Evolutionary conservation across 2,113 vertebrate genomes (phyloP), one percentile per base, ranked within the genome.

Genomic region (Pogonocichla stellata): DNA sequence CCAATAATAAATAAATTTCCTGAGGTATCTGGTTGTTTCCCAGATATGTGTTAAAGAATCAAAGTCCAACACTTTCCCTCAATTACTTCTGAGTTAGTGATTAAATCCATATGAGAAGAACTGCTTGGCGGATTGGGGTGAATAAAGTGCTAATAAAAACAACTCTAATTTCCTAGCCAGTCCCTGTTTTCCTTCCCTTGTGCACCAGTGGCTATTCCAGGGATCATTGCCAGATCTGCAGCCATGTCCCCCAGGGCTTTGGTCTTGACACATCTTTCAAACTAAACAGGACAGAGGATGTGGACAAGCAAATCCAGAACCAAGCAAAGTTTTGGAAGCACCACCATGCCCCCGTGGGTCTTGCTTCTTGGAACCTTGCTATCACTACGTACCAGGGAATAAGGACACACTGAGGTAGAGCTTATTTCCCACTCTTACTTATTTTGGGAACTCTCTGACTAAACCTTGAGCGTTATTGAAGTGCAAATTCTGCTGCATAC

Each of bases 81-180:
- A 94, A 14, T 67, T 91, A 31, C 19, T 73, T 92, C 81, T 88
- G 87, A 83, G 15, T 83, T 88, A 51, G 72, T 93, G 88, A 94
- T 86, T 88, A 90, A 91, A 66, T 74, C 54, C 38, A 0, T 82
- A 83, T 74, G 81, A 71, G 56, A 69, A 89, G 29, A 86, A 80
- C 26, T 60, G 33, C 18, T 47, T 56, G n/a, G 29, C 83, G 72
- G 47, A 80, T 47, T 51, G n/a, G 33, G 24, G 50, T 90, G 79
- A 91, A 83, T 58, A 88, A 91, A 95, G 45, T 43, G 38, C 50
- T 95, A 58, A 86, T 92, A 91, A 93, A 96, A 90, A 22, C 62
- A 94, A 22, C 43, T 61, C 53, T 75, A 51, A 95, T 95, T 96
- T 95, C 87, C 81, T 77, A 66, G 8, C 33, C 26, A 62, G 54